Base-by-base conservation (phyloP, 1,140 invertebrate genomes). In the Lepidurus apus region DNA sequence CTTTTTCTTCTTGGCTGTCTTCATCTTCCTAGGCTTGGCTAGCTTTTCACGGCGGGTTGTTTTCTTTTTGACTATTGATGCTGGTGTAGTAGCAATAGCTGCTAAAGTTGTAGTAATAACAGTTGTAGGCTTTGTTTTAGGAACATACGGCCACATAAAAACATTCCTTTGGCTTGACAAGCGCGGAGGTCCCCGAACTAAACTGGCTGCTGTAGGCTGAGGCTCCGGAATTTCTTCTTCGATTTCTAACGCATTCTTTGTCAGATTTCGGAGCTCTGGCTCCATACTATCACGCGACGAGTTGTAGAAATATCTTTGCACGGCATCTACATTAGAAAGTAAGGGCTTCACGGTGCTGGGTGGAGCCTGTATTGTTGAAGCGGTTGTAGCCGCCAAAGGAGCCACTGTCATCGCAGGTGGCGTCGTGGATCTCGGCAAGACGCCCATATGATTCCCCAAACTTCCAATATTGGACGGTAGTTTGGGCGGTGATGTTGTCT, bases 131-230 rank as follows among this genome's bases (percentile, higher is more conserved):
- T 73, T 44, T 21, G 21, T 7, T 17, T 73, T 44, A 43, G 44
- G 21, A 43, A 78, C 11, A 4, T 47, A 78, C 1, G 73, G 44
- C 24, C 65, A 74, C 11, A 45, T 34, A 21, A 75, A 26, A 21
- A 74, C 43, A 42, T 34, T 43, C 9, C 74, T 7, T 9, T 74
- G 65, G 42, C n/a, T 45, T 21, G 78, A 74, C 13, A 75, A 75
- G 10, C 78, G 42, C 42, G 78, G 24, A 1, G 73, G 65, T 42
- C 78, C 77, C 9, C 79, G 44, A n/a, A 80, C 77, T 77, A 80
- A 80, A 78, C 79, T 80, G 5, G 79, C 79, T 10, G 79, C 79
- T 5, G 79, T 80, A n/a, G 79, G 79, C 17, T 77, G 76, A 7
- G 76, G 76, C 73, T 77, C 75, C 43, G 44, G 53, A 65, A 65